Base-by-base conservation (phyloP, 2,797 vertebrate genomes). In the Trichosurus vulpecula region DNA sequence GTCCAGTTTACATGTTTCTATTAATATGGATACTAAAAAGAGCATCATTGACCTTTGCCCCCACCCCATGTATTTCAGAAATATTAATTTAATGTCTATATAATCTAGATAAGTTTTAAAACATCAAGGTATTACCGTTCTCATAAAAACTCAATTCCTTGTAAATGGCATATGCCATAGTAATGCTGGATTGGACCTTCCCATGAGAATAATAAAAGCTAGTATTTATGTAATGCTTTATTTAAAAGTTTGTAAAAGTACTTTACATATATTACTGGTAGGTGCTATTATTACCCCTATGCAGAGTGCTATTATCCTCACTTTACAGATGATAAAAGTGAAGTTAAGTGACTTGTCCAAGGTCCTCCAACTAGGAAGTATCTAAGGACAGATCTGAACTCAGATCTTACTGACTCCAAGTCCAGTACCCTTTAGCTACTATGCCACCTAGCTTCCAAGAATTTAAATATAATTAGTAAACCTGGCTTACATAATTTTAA, bases 161-260 rank as follows among this genome's bases (percentile, higher is more conserved):
- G 94, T 96, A 95, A 98, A 98, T 97, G 95, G 52, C 95, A 97
- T 96, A 97, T 98, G 97, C 96, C 98, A 98, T 98, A 95, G 93
- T 94, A 98, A 95, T 66, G 93, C 97, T 94, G 74, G 95, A 93
- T 96, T 97, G 97, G 96, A 96, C 90, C 87, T 12, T 13, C 13
- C 94, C 54, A 92, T 58, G 31, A 61, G 57, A 94, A 91, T 97
- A 55, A 58, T 19, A n/a, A 16, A n/a, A n/a, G 31, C 35, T 66
- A 66, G 35, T 19, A 3, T 66, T 61, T 61, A 61, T 14, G 29
- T 35, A 31, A 4, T 61, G 12, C 58, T n/a, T n/a, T n/a, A 66
- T n/a, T n/a, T n/a, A 66, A 55, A n/a, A 35, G 14, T n/a, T n/a
- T 66, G 61, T 11, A 66, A 66, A 61, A 66, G 61, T 14, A n/a